Evolutionary conservation across 2,113 vertebrate species (phyloP), one percentile per base, ranked within the genome.

Genomic region (Lota lota): DNA sequence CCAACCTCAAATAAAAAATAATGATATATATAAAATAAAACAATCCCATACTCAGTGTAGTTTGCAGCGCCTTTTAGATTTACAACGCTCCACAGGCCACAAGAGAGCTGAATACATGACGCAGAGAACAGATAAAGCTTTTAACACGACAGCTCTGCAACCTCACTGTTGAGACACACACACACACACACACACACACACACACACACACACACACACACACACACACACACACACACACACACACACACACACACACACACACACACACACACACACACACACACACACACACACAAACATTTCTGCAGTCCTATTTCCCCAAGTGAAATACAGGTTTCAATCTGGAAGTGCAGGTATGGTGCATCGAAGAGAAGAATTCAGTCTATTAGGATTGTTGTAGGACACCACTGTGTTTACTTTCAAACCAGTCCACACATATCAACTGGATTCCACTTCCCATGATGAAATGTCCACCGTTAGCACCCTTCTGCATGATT

Each of bases 301-400:
- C 14, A 16, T 19, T 8, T 53, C 15, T 47, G 40, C 40, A 47
- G 40, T 47, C 40, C 11, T 47, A 11, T 47, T 47, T 5, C 40
- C 11, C 40, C 40, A 14, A 47, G 40, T 47, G 40, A 51, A 82
- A 87, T 69, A 75, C 79, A 61, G 78, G 61, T 80, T 75, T 74
- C 76, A 79, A 87, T 77, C 80, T 81, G 78, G 68, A 72, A 69
- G 70, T 64, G 50, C 21, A 18, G 22, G 22, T 73, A 36, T 22
- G 61, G 53, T 65, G 62, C 69, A 66, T 57, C 36, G 17, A 47
- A 47, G 69, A 22, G 56, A 68, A 20, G 54, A 63, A 75, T 57
- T 28, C 65, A 76, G 67, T 22, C 67, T 62, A 73, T 87, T 85
- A 90, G 69, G 65, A 57, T n/a, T 53, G 70, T 83, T 80, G 86